Base-by-base conservation (phyloP, 2,797 vertebrate genomes). In the Fundulus diaphanus region DNA sequence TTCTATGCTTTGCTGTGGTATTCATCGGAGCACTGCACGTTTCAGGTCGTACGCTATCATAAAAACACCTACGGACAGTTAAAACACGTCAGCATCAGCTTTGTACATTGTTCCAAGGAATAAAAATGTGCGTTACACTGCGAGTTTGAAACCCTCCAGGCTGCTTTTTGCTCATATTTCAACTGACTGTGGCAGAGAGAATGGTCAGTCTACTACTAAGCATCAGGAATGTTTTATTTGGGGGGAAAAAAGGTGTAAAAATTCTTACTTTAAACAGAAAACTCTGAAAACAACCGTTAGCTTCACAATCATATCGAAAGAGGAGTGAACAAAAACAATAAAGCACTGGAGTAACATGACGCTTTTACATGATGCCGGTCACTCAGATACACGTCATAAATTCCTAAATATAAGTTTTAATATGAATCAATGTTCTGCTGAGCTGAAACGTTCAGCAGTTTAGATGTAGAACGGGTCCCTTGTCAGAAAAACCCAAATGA, bases 1-100 rank as follows among this genome's bases (percentile, higher is more conserved):
- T 86, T 82, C 40, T 70, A 76, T 88, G 44, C 56, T 75, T 73
- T 89, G 82, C 65, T 81, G n/a, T 79, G 27, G 72, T 49, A 72
- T 76, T 76, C 59, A 54, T 49, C 65, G 7, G n/a, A 78, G 31
- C 9, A 11, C 24, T 18, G 1, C 77, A 35, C 72, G 49, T 76
- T 78, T 63, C 61, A 71, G 12, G 16, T 12, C 81, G 51, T 78
- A 22, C 11, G 42, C 24, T 29, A 42, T 72, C 71, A 68, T 35
- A 1, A 24, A 68, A 29, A 51, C 13, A 68, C 0, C 0, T 13
- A 44, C 73, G 49, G 33, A 82, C 59, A 16, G 68, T 35, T 22
- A 56, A 74, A 57, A 5, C 69, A 46, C 52, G 40, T 16, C 0
- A 72, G 18, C 7, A 59, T 65, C 13, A 78, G 13, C 3, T 59